Percentiles rank a stretch among this genome's conserved stretches.
phyloP scores from a whole-genome alignment of 1,140 invertebrate genomes.

The Bacillus rossius region DNA sequence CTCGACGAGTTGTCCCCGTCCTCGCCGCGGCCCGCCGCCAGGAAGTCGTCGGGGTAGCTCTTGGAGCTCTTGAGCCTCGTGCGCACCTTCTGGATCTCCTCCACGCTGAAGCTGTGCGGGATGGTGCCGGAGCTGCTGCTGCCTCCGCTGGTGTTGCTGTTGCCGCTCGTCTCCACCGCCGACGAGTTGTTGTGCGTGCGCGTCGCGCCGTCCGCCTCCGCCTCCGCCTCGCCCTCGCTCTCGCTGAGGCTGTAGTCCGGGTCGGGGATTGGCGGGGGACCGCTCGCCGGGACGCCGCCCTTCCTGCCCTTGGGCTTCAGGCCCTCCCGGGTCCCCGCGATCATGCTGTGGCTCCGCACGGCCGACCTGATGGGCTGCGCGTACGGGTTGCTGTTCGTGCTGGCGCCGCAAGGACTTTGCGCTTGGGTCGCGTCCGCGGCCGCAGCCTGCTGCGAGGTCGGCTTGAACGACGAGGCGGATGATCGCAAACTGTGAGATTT shows the following conservation, averaged over 20 bases:
- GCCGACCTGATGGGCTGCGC: constrained; percentile 20
- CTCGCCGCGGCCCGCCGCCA: constrained; percentile 47
- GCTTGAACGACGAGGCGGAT: constrained; percentile 40
- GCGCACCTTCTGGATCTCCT: constrained; percentile 80
- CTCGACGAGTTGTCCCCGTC: constrained; percentile 84
- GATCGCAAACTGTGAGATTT: constrained; percentile 59
- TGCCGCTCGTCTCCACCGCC: constrained; percentile 5
- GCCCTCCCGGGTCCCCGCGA: constrained; percentile 4
- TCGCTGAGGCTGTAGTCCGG: constrained; percentile 85
- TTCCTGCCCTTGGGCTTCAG: constrained; percentile 26
- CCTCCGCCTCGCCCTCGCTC: constrained; percentile 49
- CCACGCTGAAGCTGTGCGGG: constrained; percentile 78
- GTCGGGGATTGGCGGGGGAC: constrained; percentile 64
- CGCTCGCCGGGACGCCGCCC: constrained; percentile 33
- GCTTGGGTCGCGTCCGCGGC: neutral
- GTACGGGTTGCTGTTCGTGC: constrained; percentile 14
- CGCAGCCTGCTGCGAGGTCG: constrained; percentile 12
- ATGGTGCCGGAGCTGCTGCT: constrained; percentile 65
- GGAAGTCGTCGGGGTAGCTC: constrained; percentile 75
- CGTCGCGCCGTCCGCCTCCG: constrained; percentile 52
- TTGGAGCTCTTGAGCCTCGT: constrained; percentile 78
- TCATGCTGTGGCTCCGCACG: constrained; percentile 42
- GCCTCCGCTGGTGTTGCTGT: constrained; percentile 34
- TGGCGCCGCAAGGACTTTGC: constrained; percentile 19
- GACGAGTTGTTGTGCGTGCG: constrained; percentile 22